A percentile compares a stretch with the other conserved stretches of the same genome.
Evolutionary conservation across 2,113 vertebrate genomes (phyloP).

Genomic region (Neogale vison): DNA sequence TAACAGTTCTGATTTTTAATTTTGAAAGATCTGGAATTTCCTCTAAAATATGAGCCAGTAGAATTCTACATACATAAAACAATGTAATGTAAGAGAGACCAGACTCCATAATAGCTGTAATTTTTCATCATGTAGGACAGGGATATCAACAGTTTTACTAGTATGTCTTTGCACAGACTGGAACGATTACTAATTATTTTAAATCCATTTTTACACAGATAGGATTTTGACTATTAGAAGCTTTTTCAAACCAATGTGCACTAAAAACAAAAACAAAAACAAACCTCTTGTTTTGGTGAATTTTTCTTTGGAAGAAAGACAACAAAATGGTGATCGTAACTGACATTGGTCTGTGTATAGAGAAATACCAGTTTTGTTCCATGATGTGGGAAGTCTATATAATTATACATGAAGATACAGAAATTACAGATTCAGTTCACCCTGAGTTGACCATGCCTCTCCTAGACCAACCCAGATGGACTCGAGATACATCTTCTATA

Average conservation of each 20-base stretch:
- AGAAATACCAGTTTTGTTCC: not conserved
- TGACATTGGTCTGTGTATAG: not conserved
- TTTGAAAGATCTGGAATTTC: not conserved
- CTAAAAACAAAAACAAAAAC: not conserved
- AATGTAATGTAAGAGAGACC: not conserved
- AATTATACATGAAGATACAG: not conserved
- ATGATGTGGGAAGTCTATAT: not conserved
- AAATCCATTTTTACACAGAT: not conserved
- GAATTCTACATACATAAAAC: not conserved
- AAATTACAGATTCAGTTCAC: not conserved
- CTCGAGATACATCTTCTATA: not conserved
- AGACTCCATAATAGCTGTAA: not conserved
- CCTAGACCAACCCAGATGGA: not conserved
- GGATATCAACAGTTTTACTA: not conserved
- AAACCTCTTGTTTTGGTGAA: not conserved
- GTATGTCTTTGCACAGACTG: not conserved
- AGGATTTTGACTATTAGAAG: not conserved
- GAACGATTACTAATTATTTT: constrained; percentile 1
- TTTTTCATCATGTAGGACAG: not conserved
- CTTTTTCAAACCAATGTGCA: not conserved
- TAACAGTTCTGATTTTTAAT: not conserved
- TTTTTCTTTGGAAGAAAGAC: not conserved
- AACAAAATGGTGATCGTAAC: not conserved
- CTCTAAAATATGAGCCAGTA: not conserved
- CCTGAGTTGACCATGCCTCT: not conserved